Conservation (phyloP, 2,888 invertebrate genomes). For the Agrotis clavis region DNA sequence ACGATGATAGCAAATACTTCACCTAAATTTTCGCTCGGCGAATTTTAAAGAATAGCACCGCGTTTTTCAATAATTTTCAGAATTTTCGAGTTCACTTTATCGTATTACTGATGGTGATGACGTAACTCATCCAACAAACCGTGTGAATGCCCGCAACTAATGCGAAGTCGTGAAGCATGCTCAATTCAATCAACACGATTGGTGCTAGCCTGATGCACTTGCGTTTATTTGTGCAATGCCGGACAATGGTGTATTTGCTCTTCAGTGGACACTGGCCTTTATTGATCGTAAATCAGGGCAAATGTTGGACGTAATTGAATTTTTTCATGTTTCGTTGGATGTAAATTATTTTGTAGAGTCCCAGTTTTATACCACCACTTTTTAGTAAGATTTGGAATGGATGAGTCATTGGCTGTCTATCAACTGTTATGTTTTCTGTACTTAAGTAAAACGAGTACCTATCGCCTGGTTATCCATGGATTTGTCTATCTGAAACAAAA, state of each 20-base stretch:
- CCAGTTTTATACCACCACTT: not conserved
- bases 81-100: not conserved
- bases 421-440: not conserved
- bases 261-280: slow-evolving; percentile 27
- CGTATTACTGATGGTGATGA: slow-evolving; percentile 26
- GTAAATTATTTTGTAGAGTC: not conserved
- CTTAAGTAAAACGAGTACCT: not conserved
- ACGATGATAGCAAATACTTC: not conserved
- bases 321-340: slow-evolving; percentile 1
- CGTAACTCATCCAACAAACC: slow-evolving; percentile 28
- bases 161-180: slow-evolving; percentile 61
- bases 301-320: slow-evolving; percentile 14
- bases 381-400: not conserved
- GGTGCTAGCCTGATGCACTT: slow-evolving; percentile 67
- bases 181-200: slow-evolving; percentile 71
- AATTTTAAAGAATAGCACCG: not conserved
- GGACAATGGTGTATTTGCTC: slow-evolving; percentile 34
- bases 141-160: slow-evolving; percentile 63
- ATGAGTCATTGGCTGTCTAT: not conserved
- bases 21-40: not conserved
- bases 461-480: too few relatives aligned
- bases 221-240: slow-evolving; percentile 24
- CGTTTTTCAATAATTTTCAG: slow-evolving; percentile 6
- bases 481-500: too few relatives aligned
- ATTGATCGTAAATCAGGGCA: slow-evolving; percentile 35